Base-by-base conservation (phyloP, 2,113 vertebrate species). In the Toxostoma redivivum region DNA sequence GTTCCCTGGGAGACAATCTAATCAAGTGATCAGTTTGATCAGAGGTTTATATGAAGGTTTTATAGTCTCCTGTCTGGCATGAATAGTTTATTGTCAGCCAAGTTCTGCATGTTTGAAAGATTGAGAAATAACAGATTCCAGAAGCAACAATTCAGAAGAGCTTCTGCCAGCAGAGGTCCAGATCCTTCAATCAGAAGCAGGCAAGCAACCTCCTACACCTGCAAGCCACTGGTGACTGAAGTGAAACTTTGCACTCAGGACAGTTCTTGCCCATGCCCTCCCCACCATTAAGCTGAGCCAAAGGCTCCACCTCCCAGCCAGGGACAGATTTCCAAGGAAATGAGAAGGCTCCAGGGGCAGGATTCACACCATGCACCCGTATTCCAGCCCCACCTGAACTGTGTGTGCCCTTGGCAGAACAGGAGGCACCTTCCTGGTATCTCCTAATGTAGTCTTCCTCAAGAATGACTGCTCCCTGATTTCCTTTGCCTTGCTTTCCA, bases 71-170 rank as follows among this genome's bases (percentile, higher is more conserved):
- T 84, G 48, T 66, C 65, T 64, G 48, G 64, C 2, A 6, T 65
- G 54, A 69, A 53, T 7, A 48, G 33, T 9, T 30, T 20, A 73
- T 38, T 86, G 67, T 23, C 66, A 91, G 70, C 50, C 88, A 93
- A 61, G 80, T 62, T 42, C 54, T 80, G 54, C 62, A 72, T 23
- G 50, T 88, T 79, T 64, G 78, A 85, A 74, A 71, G 61, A 64
- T 7, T 87, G 65, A 79, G 86, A 95, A 95, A 89, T 25, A 81
- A n/a, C 48, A 88, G 62, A 92, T 88, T 80, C 71, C 81, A 72
- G n/a, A 25, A 61, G n/a, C 11, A 74, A 67, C n/a, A 71, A 57
- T 87, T 60, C 78, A 88, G 86, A 91, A 66, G 30, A 48, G 20
- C 24, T 82, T 88, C 67, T 92, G 42, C 66, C 71, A 77, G 62